A percentile compares a stretch with the other conserved stretches of the same genome.
These are phyloP conservation scores for Botrylloides violaceus DNA, from an alignment of 23 tunicate species.

Conservation along the genomic window DNA sequence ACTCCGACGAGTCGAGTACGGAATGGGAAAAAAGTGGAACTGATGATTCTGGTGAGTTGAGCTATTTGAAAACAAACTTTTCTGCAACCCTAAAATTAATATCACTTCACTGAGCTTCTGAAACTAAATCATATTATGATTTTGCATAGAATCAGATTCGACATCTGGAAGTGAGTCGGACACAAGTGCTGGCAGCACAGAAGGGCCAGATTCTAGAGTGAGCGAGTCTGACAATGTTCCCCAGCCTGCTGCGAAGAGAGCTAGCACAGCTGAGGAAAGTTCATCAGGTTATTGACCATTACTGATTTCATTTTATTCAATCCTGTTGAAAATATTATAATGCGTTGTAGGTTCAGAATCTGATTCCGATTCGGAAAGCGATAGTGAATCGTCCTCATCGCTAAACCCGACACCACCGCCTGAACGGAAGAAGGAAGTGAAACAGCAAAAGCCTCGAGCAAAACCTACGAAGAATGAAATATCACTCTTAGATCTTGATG, in stretches of 20 bases:
- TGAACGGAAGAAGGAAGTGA: conserved; percentile 8
- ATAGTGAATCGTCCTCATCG: neutral
- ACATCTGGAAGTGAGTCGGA: conserved; percentile 7
- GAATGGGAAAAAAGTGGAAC: conserved; percentile 39
- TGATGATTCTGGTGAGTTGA: conserved; percentile 32
- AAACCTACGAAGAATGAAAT: conserved; percentile 29
- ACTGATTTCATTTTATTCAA: neutral
- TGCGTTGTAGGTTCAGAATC: conserved; percentile 7
- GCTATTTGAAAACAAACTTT: no score
- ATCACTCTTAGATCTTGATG: conserved; percentile 66
- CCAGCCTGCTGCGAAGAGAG: conserved; percentile 6
- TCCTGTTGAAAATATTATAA: no score
- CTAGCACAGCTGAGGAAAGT: neutral
- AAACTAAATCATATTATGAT: no score
- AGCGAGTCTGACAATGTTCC: conserved; percentile 59
- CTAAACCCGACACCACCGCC: conserved; percentile 19
- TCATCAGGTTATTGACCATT: neutral
- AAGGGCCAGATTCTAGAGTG: conserved; percentile 77
- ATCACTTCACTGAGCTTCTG: no score
- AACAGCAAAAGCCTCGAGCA: neutral
- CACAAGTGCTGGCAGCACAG: conserved; percentile 16
- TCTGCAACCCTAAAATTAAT: no score
- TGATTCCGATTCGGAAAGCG: conserved; percentile 12
- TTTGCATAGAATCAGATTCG: neutral
- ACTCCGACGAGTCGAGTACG: conserved; percentile 55